Evolutionary conservation across 2,113 vertebrate genomes (phyloP).

Genomic region (Hippocampus abdominalis): DNA sequence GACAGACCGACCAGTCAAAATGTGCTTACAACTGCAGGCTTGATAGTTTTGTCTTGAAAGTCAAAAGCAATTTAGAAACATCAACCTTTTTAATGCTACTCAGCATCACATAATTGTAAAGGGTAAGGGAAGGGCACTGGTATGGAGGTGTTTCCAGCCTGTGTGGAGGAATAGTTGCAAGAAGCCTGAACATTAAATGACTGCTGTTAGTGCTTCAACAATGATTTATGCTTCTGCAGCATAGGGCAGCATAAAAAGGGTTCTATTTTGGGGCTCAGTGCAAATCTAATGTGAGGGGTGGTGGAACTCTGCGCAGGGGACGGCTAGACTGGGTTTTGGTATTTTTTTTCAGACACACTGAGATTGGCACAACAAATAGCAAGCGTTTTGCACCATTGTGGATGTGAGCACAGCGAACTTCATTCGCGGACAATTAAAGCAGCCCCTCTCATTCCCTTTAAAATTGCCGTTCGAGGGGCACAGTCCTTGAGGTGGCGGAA

Average conservation of each 20-base stretch:
- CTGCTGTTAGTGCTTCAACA: conserved; percentile 40
- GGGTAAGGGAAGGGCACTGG: neutral
- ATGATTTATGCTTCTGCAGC: conserved; percentile 53
- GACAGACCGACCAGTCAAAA: conserved; percentile 3
- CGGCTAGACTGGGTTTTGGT: too few species aligned
- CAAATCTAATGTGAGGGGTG: too few species aligned
- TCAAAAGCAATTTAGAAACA: conserved; percentile 18
- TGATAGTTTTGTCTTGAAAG: conserved; percentile 11
- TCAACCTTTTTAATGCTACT: conserved; percentile 3
- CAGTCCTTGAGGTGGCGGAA: too few species aligned
- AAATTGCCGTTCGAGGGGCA: too few species aligned
- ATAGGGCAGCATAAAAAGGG: conserved; percentile 3
- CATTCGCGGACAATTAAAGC: too few species aligned
- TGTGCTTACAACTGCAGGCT: conserved; percentile 6
- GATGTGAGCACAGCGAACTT: too few species aligned
- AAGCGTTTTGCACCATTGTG: too few species aligned
- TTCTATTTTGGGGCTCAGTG: too few species aligned
- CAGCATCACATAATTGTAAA: conserved; percentile 8
- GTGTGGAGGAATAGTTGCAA: conserved; percentile 22
- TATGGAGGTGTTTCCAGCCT: conserved; percentile 11
- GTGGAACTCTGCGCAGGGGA: too few species aligned
- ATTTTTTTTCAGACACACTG: too few species aligned
- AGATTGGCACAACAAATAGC: too few species aligned
- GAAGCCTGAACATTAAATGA: conserved; percentile 35
- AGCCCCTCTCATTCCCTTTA: too few species aligned